Conservation (phyloP, 2,888 invertebrate genomes). For the Priocnemis perturbator region DNA sequence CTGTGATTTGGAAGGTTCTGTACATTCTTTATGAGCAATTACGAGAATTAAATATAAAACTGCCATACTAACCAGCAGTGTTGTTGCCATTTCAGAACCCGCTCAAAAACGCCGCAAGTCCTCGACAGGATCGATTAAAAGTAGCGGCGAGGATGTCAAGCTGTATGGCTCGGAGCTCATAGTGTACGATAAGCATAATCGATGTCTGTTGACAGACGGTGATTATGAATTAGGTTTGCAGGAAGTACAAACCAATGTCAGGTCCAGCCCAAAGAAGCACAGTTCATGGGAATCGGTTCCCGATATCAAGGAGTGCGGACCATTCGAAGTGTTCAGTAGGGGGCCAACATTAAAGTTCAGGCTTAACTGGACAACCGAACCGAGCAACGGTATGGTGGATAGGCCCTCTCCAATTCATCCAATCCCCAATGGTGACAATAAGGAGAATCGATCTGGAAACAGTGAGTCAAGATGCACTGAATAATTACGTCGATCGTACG, state of each 20-base stretch:
- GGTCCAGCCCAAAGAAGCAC: conserved; percentile 80
- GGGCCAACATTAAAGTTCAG: conserved; percentile 90
- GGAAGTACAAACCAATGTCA: conserved; percentile 78
- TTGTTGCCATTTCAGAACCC: conserved; percentile 77
- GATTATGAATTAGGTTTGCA: conserved; percentile 93
- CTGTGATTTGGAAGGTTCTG: conserved; percentile 74
- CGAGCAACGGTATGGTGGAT: conserved; percentile 81
- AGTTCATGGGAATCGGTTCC: conserved; percentile 84
- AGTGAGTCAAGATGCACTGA: conserved; percentile 52
- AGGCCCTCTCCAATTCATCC: conserved; percentile 78
- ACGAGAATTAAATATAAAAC: not conserved
- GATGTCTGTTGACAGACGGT: conserved; percentile 90
- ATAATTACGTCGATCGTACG: conserved; percentile 6
- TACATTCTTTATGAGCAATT: conserved; percentile 6
- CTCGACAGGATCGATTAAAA: conserved; percentile 72
- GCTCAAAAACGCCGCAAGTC: conserved; percentile 84
- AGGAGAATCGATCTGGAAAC: conserved; percentile 75
- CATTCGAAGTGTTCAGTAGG: conserved; percentile 86
- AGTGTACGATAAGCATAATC: conserved; percentile 92
- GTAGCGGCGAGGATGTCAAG: conserved; percentile 77
- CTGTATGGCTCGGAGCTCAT: conserved; percentile 88
- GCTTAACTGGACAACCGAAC: conserved; percentile 88
- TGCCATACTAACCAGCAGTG: not conserved
- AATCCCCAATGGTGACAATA: conserved; percentile 72
- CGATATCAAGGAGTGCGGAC: conserved; percentile 78